phyloP scores from a whole-genome alignment of 2,888 invertebrate species.

The Griposia aprilina region DNA sequence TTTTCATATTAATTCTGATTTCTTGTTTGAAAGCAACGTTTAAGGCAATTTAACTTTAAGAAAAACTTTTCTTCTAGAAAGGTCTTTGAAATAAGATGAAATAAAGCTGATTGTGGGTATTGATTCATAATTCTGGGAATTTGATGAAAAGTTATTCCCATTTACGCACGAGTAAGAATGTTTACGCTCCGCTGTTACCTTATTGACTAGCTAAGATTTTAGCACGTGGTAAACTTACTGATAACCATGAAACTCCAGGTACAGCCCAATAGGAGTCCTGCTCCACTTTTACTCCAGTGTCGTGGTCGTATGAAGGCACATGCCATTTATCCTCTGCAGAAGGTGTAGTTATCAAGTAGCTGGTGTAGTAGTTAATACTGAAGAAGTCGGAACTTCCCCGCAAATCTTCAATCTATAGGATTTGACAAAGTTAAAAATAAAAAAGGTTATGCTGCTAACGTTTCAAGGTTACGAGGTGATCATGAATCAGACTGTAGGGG shows the following conservation, averaged over 20 bases:
- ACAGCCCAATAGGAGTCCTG: constrained; percentile 84
- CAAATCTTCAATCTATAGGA: constrained; percentile 67
- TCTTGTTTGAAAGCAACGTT: not conserved
- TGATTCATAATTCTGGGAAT: not conserved
- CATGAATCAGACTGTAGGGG: too few species aligned
- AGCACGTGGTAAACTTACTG: constrained; percentile 72
- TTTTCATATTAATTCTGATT: not conserved
- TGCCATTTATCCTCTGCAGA: constrained; percentile 74
- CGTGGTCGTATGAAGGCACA: constrained; percentile 83
- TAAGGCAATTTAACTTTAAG: constrained; percentile 23
- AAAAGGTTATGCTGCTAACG: not conserved
- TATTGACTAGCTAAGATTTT: too few species aligned
- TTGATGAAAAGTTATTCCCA: not conserved
- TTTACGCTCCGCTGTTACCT: not conserved
- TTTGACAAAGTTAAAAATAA: not conserved
- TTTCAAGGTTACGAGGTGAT: not conserved
- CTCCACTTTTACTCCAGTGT: constrained; percentile 79
- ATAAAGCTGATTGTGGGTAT: not conserved
- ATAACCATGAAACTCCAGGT: constrained; percentile 84
- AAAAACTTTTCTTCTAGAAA: not conserved
- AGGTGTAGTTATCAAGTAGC: constrained; percentile 82
- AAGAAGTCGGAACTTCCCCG: constrained; percentile 90
- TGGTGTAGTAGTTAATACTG: constrained; percentile 91
- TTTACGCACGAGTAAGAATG: not conserved
- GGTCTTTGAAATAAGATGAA: constrained; percentile 14